Evolutionary conservation across 2,797 vertebrate genomes (phyloP), one percentile per base, ranked within the genome.

Genomic region (Calcarius lapponicus): DNA sequence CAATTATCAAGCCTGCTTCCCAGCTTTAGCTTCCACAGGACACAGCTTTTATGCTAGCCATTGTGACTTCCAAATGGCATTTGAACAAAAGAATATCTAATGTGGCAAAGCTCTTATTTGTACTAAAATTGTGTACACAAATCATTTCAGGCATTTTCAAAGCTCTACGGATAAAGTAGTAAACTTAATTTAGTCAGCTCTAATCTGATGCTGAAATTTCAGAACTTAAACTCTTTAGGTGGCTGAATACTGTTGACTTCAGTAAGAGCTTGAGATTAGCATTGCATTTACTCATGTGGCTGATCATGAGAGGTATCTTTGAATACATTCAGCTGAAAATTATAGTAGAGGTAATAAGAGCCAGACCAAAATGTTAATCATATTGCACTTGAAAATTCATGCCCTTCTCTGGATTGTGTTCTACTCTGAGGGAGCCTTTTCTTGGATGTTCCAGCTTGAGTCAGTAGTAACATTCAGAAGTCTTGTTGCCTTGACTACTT

Each of bases 81-180:
- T 87, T 64, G 90, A 93, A 96, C 92, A 96, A 94, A 97, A 92
- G 91, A 95, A 92, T 96, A 79, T 90, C 86, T 94, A 92, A 90
- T 91, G 90, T 94, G 86, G 84, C 93, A 93, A 92, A 89, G 74
- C 79, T 86, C 70, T 90, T 82, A 76, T 73, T 93, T 93, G 80
- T 64, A 66, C 71, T 71, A 58, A 96, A 95, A 86, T 67, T 78
- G 60, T 84, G 82, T 93, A 76, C 72, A 80, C 42, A 86, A 72
- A 88, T 91, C 9, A 72, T 19, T 85, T 72, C 10, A 20, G 67
- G 67, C 19, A 10, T 80, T 84, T 90, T 88, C 74, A 73, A 85
- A 92, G 72, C 78, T 76, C 32, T 56, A 12, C 3, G 17, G 84
- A 78, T 93, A 54, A 81, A 92, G 42, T 17, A 64, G 64, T 74